Conservation (phyloP, 2,888 invertebrate species). For the Quadroppia sp. region DNA sequence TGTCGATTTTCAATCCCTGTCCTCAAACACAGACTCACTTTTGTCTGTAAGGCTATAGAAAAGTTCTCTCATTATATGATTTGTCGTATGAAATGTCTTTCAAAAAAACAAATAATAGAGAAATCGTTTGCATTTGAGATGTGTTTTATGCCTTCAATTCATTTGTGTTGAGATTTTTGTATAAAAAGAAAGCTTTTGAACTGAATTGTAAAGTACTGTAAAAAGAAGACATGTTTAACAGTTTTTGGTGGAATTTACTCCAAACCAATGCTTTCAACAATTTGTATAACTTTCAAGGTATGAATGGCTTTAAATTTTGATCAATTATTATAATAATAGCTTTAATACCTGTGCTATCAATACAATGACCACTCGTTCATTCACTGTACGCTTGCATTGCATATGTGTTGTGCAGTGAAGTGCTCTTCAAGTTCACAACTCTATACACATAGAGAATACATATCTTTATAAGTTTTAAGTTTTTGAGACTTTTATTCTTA, state of each 20-base stretch:
- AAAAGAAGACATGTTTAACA: slow-evolving; percentile 36
- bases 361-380: background rate
- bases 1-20: background rate
- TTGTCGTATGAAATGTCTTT: too few relatives aligned
- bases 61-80: too few relatives aligned
- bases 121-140: too few relatives aligned
- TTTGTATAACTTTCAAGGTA: slow-evolving; percentile 32
- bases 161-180: too few relatives aligned
- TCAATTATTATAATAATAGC: background rate
- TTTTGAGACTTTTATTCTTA: too few relatives aligned
- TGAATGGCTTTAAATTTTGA: background rate
- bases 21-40: background rate
- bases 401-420: background rate
- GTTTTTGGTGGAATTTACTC: slow-evolving; percentile 42
- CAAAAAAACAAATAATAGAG: too few relatives aligned
- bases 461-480: too few relatives aligned
- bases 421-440: background rate
- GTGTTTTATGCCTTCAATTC: too few relatives aligned
- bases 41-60: background rate
- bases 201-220: background rate
- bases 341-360: background rate
- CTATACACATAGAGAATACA: too few relatives aligned
- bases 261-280: slow-evolving; percentile 41
- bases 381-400: background rate
- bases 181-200: too few relatives aligned